Base-by-base conservation (phyloP, 1,140 invertebrate genomes). In the Drosophila athabasca region DNA sequence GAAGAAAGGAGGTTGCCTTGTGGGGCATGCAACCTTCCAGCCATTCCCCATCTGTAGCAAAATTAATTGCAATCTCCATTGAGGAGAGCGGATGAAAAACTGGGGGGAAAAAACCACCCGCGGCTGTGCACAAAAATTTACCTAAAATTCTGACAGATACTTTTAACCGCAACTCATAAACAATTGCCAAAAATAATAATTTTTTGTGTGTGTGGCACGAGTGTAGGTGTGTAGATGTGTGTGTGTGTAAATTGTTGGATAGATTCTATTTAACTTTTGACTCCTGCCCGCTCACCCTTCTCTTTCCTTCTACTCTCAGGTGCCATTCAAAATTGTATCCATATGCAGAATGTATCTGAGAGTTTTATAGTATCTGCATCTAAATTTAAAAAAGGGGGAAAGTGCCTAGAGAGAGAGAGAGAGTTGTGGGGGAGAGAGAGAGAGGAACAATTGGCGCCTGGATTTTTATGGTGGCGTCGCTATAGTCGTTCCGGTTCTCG, bases 391-490 rank as follows among this genome's bases (percentile, higher is more conserved):
- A 39, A 39, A 4, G 35, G 9, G 35, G 9, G 3, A 11, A 39
- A 13, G 11, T 11, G 35, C 4, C 59, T 19, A 1, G 13, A 24
- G 60, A 66, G 62, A 68, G 68, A 64, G 70, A 76, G 64, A 74
- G 74, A 55, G 69, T 74, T 74, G 29, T 45, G 26, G 17, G 22
- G 24, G 31, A 39, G 11, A 29, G 41, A 17, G 29, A 17, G 17
- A 24, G 44, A n/a, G 43, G 46, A 41, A 50, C 61, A 55, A 39
- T 62, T 85, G 77, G 77, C 82, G 81, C 81, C 81, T 66, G 71
- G 39, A 60, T 75, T 84, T 85, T 84, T 87, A 84, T 84, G 81
- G 64, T 66, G 60, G 53, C 62, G 76, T 53, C 76, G 68, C 55
- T 55, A 41, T 59, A 46, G 67, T 59, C 72, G 68, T 24, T 51